phyloP scores from a whole-genome alignment of 2,888 invertebrate species.

The Priocnemis perturbator region DNA sequence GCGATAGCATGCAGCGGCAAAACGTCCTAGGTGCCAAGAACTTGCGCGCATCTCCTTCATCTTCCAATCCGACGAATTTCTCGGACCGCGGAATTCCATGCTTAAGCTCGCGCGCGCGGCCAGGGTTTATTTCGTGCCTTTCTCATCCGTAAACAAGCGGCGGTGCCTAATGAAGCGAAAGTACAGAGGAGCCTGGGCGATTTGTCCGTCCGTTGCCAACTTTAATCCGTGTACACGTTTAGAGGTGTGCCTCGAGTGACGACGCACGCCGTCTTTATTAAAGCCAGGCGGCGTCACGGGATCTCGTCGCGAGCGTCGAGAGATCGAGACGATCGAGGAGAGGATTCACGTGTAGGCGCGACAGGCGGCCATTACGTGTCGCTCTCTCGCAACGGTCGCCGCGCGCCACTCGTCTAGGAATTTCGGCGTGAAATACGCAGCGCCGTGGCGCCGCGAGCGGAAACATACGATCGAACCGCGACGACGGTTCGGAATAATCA shows the following conservation, averaged over 20 bases:
- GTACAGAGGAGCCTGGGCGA: neutral
- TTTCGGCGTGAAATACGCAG: constrained; percentile 6
- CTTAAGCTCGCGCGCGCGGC: too few species aligned
- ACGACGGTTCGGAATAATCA: too few species aligned
- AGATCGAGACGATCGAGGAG: neutral
- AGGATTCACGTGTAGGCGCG: constrained; percentile 8
- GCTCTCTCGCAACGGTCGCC: constrained; percentile 2
- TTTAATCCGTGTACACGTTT: neutral
- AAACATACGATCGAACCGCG: too few species aligned
- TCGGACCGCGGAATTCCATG: too few species aligned
- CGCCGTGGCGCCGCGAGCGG: too few species aligned
- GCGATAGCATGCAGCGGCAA: too few species aligned
- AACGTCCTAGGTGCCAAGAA: too few species aligned
- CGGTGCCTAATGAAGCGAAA: too few species aligned
- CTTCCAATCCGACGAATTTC: too few species aligned
- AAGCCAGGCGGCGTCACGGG: neutral
- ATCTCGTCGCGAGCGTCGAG: neutral
- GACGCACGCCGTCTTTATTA: neutral
- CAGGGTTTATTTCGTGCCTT: too few species aligned
- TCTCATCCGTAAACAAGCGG: too few species aligned
- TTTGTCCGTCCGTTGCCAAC: neutral
- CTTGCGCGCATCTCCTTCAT: too few species aligned
- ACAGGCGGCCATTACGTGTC: constrained; percentile 1
- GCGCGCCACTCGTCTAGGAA: constrained; percentile 5
- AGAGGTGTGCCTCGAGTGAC: neutral